Evolutionary conservation across 1,140 invertebrate species (phyloP), one percentile per base, ranked within the genome.

Genomic region (Pseudomyrmex gracilis): DNA sequence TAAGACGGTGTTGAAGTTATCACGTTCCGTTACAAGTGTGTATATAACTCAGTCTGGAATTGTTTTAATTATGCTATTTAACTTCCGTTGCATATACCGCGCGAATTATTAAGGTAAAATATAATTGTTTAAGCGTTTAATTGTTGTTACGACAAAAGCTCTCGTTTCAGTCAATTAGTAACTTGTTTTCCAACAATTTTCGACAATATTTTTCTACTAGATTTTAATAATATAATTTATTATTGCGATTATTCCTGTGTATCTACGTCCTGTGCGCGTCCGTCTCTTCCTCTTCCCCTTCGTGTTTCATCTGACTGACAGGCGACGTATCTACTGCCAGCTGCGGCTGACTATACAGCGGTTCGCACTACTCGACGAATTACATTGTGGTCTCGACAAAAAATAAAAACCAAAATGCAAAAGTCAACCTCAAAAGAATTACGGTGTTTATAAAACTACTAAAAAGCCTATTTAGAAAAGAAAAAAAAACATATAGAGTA

Each of bases 301-400:
- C 45, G 10, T 9, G 60, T 63, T 78, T 78, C 66, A 47, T 85
- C 61, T 60, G 60, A 45, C 77, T 17, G 60, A 58, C 57, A 24
- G 9, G n/a, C 13, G 67, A 12, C 55, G 20, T 22, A 67, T 70
- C 61, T 73, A 55, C 34, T 49, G 43, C 53, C 45, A 58, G 58
- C 22, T 51, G 76, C 43, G 76, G 55, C 84, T 68, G 85, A 68
- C 63, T 63, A 51, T 22, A n/a, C 55, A 51, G 61, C 0, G 63
- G 34, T 51, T 43, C 63, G 43, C 53, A 66, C 76, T 73, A 86
- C 85, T 84, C 51, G 13, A 12, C 49, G 49, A 51, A 10, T 58
- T 51, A 51, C 49, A 13, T 13, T 13, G 13, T 51, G 13, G 49
- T 51, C 34, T 34, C 49, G 49, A 2, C n/a, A 60, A 80, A 60